Base-by-base conservation (phyloP, 2,113 vertebrate species). In the Calidris pygmaea region DNA sequence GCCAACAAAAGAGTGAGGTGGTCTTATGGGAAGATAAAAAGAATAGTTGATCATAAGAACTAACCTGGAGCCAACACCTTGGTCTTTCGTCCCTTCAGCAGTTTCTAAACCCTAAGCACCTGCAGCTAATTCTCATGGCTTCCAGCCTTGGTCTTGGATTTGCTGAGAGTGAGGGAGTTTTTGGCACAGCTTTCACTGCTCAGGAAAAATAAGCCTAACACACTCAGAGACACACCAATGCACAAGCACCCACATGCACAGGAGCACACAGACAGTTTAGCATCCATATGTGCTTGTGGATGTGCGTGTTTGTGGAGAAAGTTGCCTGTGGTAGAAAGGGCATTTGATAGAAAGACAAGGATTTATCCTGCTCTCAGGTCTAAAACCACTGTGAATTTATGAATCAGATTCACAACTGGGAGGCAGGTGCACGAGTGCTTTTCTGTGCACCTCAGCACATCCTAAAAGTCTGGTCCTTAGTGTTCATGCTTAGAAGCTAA, bases 21-120 rank as follows among this genome's bases (percentile, higher is more conserved):
- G 95, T 98, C 96, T 97, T 98, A 91, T 14, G 92, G 95, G 85
- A 92, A 98, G 97, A 98, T 98, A 95, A 99, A 99, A 98, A 97
- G 98, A 99, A 99, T 99, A 98, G 95, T 90, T 98, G 98, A 99
- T 98, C 98, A 99, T 98, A 99, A 97, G 97, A 96, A 97, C 98
- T 98, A 98, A 99, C 99, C 99, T 99, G 98, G 91, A 98, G 98
- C 98, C 98, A 98, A 97, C 98, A 98, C 98, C 95, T 97, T 98
- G 94, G 98, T 98, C 98, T 98, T 98, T 97, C 83, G 98, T 96
- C 98, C 99, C 97, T 98, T 99, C 98, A 99, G 98, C 98, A 98
- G 94, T 98, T 98, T 99, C 98, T 98, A 99, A 97, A 98, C 98
- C 85, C 98, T 97, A 70, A 98, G 97, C 88, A 99, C 98, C 98